Conservation (phyloP, 1,140 invertebrate genomes). For the Eriosoma lanigerum region DNA sequence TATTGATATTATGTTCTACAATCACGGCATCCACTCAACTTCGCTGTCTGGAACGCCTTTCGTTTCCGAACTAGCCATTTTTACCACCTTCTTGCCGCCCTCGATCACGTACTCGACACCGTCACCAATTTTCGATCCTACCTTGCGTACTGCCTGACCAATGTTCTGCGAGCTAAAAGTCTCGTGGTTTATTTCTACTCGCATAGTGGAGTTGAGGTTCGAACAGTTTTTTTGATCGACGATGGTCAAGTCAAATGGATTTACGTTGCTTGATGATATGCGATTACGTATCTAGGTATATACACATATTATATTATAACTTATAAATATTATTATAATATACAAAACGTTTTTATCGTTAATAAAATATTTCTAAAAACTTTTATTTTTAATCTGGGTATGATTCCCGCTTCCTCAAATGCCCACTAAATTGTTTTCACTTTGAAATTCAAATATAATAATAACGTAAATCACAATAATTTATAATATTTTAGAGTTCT, state of each 20-base stretch:
- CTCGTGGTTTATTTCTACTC: constrained; percentile 70
- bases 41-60: neutral
- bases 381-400: no score
- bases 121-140: constrained; percentile 71
- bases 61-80: constrained; percentile 57
- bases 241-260: constrained; percentile 74
- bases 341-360: constrained; percentile 53
- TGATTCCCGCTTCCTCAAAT: no score
- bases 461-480: no score
- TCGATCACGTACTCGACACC: constrained; percentile 64
- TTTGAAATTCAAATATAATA: no score
- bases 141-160: constrained; percentile 59
- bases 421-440: no score
- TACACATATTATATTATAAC: no score
- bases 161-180: constrained; percentile 69
- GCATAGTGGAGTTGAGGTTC: constrained; percentile 60
- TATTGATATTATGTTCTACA: neutral
- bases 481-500: no score
- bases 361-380: no score
- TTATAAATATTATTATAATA: no score
- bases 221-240: constrained; percentile 71
- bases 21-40: constrained; percentile 11
- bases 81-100: constrained; percentile 63
- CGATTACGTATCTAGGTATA: constrained; percentile 64
- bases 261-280: constrained; percentile 66